These are phyloP conservation scores for Echeneis naucrates DNA, from an alignment of 2,797 vertebrate genomes.

Conservation along the genomic window DNA sequence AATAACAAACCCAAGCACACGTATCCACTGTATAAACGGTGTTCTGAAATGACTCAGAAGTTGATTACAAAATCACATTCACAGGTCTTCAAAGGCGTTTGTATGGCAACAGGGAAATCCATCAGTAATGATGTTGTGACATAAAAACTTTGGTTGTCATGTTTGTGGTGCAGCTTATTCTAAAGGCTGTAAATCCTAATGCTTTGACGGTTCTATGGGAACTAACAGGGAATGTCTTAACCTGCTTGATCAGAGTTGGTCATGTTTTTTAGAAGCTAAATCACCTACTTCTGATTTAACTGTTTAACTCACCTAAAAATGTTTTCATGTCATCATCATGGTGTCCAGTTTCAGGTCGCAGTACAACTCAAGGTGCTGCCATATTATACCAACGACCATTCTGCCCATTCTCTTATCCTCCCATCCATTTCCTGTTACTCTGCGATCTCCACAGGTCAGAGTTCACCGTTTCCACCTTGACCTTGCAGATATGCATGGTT, in stretches of 20 bases:
- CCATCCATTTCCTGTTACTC: constrained; percentile 9
- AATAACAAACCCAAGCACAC: constrained; percentile 56
- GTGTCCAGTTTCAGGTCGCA: constrained; percentile 8
- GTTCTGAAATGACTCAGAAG: constrained; percentile 25
- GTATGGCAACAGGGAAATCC: background rate
- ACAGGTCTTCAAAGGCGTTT: constrained; percentile 8
- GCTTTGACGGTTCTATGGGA: background rate
- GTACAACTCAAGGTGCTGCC: background rate
- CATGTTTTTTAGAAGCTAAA: background rate
- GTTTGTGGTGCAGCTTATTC: constrained; percentile 21
- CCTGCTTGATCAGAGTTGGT: constrained; percentile 8
- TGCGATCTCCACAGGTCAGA: background rate
- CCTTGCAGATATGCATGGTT: background rate
- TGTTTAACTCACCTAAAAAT: constrained; percentile 6
- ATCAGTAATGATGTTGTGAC: constrained; percentile 28
- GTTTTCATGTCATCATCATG: background rate
- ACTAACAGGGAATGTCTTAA: constrained; percentile 21
- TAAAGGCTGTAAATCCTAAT: constrained; percentile 12
- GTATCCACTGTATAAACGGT: constrained; percentile 33
- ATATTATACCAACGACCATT: constrained; percentile 7
- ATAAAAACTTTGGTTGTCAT: constrained; percentile 3
- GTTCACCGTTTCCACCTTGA: constrained; percentile 5
- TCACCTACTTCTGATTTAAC: constrained; percentile 9
- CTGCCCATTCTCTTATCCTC: background rate
- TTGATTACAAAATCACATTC: constrained; percentile 8